Evolutionary conservation across 92 coral and sea anemone species (phyloP), one percentile per base, ranked within the genome.

Genomic region (Zoanthus sociatus): DNA sequence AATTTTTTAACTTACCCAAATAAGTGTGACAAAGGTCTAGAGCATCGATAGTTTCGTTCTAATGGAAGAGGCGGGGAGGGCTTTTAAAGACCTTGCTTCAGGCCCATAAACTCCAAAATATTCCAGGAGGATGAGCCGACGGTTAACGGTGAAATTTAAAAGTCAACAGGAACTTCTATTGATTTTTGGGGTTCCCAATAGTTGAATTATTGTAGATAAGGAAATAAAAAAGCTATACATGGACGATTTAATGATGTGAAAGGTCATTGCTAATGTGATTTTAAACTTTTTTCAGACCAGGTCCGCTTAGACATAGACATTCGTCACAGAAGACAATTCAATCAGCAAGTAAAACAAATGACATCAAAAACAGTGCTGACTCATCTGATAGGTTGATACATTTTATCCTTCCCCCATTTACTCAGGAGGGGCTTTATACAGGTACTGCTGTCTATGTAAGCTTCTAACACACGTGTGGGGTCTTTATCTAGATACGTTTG

Each of bases 401-500:
- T 58, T 78, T 78, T 70, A 51, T 60, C 13, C 92, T 97, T 14
- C 95, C 99, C 1, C 92, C 95, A 10, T 97, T 97, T 63, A 79
- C 89, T 6, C 76, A 42, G 13, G 98, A 93, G 76, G 99, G 99
- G 17, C 75, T 97, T 11, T 88, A 90, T 64, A 94, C 92, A 78
- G 98, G 98, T 96, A 78, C 54, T 37, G 42, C 4, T 37, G 42
- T 37, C 42, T 37, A 37, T 37, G 42, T 2, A 37, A 37, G 42
- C 1, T 37, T 2, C 1, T 37, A 37, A 37, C 42, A 37, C 42
- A 37, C 3, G 42, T 37, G 4, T 4, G 45, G 50, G 20, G 46
- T 33, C 1, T 71, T 44, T 71, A 37, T 20, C 30, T 9, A 67
- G 72, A 42, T 67, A 67, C 13, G 72, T 1, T 9, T 67, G 6